Conservation (phyloP, 2,113 vertebrate species). For the Siniperca chuatsi region DNA sequence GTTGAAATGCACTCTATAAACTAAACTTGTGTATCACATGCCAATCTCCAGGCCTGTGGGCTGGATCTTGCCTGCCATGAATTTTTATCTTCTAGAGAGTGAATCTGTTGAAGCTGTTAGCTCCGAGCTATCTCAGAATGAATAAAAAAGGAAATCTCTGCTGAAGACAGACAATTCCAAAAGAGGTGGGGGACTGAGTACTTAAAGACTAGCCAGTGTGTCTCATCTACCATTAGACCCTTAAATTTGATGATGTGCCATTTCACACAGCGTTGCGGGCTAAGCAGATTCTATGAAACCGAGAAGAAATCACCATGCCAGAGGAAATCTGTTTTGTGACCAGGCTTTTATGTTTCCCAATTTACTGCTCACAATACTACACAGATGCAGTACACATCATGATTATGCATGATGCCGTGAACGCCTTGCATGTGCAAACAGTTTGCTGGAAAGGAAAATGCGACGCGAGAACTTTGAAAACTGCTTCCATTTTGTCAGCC, state of each 20-base stretch:
- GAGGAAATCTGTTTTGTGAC: constrained; percentile 40
- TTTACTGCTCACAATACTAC: constrained; percentile 16
- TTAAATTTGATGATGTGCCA: constrained; percentile 43
- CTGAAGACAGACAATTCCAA: constrained; percentile 22
- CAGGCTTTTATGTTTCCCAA: constrained; percentile 40
- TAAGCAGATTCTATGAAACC: constrained; percentile 28
- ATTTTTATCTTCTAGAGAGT: constrained; percentile 29
- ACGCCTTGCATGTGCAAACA: constrained; percentile 31
- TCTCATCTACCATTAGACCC: constrained; percentile 32
- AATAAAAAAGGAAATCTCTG: constrained; percentile 44
- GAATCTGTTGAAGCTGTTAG: constrained; percentile 22
- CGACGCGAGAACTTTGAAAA: constrained; percentile 19
- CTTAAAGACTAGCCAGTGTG: constrained; percentile 32
- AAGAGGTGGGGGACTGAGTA: constrained; percentile 20
- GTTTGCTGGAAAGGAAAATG: constrained; percentile 38
- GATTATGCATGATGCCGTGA: constrained; percentile 53
- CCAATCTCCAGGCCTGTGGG: constrained; percentile 37
- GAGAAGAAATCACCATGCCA: constrained; percentile 10
- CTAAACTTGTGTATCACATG: constrained; percentile 7
- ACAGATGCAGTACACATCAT: constrained; percentile 23
- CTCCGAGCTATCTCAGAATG: constrained; percentile 20
- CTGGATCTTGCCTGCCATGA: constrained; percentile 21
- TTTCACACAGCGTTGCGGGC: constrained; percentile 11
- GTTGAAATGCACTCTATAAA: constrained; percentile 15
- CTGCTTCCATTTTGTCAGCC: constrained; percentile 36